Conservation (phyloP, 1,140 invertebrate species). For the Chironomus tepperi region DNA sequence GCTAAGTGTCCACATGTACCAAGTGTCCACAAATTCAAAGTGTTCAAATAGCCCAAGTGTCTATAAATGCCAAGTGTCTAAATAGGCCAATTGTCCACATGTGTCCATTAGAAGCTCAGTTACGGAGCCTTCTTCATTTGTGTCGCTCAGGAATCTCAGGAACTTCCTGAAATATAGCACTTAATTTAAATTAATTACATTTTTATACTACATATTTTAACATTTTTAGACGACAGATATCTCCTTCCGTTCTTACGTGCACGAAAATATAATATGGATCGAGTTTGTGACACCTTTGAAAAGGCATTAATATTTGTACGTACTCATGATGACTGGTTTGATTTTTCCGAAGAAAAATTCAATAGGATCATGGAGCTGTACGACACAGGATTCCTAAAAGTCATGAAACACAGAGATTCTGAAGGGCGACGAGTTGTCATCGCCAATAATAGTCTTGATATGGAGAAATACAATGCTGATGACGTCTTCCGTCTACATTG, state of each 20-base stretch:
- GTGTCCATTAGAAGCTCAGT: no score
- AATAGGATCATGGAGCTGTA: background rate
- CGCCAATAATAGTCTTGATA: background rate
- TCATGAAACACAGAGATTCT: background rate
- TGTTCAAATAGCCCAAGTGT: no score
- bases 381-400: background rate
- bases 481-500: background rate
- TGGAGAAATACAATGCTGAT: background rate
- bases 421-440: background rate
- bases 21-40: no score
- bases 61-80: no score
- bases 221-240: background rate
- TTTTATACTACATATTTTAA: background rate
- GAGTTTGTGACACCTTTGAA: background rate
- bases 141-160: no score
- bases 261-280: background rate
- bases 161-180: no score
- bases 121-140: no score
- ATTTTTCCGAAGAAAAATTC: background rate
- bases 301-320: background rate
- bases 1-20: no score
- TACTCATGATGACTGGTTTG: background rate
- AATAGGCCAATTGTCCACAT: no score
- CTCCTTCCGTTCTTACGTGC: background rate
- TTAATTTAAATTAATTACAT: no score